Conservation (phyloP, 2,797 vertebrate genomes). For the Furcifer pardalis region DNA sequence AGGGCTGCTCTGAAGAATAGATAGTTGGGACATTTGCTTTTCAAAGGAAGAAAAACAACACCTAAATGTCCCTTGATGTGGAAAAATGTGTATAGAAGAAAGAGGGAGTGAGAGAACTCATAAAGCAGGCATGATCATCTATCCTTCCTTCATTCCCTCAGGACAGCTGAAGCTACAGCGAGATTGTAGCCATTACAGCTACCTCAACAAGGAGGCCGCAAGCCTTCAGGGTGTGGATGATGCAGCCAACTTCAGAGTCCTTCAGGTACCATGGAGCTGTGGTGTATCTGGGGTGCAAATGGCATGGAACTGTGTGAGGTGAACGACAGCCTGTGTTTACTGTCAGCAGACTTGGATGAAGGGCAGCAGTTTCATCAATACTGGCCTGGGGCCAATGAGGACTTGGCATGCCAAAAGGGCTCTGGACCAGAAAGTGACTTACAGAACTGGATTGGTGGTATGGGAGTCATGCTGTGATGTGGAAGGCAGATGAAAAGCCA, state of each 20-base stretch:
- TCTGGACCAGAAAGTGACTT: no score
- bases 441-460: no score
- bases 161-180: slow-evolving; percentile 72
- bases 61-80: background rate
- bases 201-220: slow-evolving; percentile 64
- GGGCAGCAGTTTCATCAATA: no score
- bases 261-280: slow-evolving; percentile 68
- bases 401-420: no score
- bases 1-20: no score
- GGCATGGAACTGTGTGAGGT: background rate
- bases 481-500: no score
- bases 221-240: slow-evolving; percentile 67
- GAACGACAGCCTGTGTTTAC: background rate
- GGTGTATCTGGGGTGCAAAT: no score
- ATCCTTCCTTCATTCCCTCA: slow-evolving; percentile 26
- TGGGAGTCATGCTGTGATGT: no score
- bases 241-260: slow-evolving; percentile 65
- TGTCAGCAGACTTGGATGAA: background rate
- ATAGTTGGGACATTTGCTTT: background rate
- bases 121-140: background rate
- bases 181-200: slow-evolving; percentile 65
- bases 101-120: no score
- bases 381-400: no score
- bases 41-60: background rate
- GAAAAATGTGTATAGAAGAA: background rate